Evolutionary conservation across 2,888 invertebrate genomes (phyloP).

Genomic region (Drosophila tripunctata): DNA sequence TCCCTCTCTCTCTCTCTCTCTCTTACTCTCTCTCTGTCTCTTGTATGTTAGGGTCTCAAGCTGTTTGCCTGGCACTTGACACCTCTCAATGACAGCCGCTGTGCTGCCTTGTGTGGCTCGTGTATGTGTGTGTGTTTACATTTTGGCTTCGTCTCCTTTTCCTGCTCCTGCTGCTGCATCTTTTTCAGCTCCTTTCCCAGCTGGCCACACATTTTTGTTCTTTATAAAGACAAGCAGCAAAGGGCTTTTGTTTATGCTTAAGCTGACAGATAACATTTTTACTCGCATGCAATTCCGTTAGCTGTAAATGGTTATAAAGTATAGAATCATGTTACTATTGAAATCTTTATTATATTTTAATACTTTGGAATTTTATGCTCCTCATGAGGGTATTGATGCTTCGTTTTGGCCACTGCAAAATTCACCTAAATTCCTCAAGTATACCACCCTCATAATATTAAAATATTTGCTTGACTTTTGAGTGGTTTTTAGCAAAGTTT

Average conservation of each 20-base stretch:
- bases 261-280: conserved; percentile 38
- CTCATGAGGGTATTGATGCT: conserved; percentile 1
- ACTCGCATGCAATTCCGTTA: conserved; percentile 13
- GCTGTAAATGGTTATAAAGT: conserved; percentile 1
- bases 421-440: conserved; percentile 1
- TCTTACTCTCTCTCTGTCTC: neutral
- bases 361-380: too few relatives aligned
- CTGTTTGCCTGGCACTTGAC: conserved; percentile 74
- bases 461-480: conserved; percentile 29
- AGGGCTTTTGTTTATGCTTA: conserved; percentile 27
- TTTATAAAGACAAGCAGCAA: conserved; percentile 31
- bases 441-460: neutral
- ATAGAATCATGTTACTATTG: neutral
- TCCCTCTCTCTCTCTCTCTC: neutral
- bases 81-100: conserved; percentile 79
- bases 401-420: neutral
- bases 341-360: neutral
- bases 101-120: conserved; percentile 45
- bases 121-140: conserved; percentile 35
- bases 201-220: conserved; percentile 33
- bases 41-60: conserved; percentile 38
- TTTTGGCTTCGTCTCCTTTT: conserved; percentile 29
- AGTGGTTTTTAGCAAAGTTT: conserved; percentile 62
- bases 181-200: neutral
- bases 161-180: neutral